Evolutionary conservation across 2,888 invertebrate species (phyloP), one percentile per base, ranked within the genome.

Genomic region (Ormyrus nitidulus): DNA sequence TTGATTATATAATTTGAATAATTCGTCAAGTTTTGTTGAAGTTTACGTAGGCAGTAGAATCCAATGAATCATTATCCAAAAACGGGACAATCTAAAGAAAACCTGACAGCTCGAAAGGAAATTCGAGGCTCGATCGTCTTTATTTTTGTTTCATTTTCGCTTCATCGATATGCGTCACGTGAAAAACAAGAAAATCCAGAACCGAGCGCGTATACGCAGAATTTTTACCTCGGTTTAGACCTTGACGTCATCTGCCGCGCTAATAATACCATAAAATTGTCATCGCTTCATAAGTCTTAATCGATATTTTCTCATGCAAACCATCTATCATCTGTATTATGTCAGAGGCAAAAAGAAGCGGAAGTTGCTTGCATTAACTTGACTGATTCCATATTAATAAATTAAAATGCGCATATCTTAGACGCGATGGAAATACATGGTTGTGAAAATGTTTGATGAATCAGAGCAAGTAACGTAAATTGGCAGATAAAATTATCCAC

Each of bases 111-210:
- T 48, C 34, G n/a, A 64, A 77, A 56, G 64, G 48, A 77, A 70
- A 77, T 58, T 9, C 8, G 48, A n/a, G 48, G 6, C 44, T 68
- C 54, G 34, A 34, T 34, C 34, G 34, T 34, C 34, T 2, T 2
- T 34, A 34, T 34, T 34, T 34, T 13, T 9, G 6, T 49, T 56
- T 58, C 48, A 7, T 70, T 77, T 77, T 62, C 11, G 51, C 58
- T 70, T 64, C 56, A 70, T 64, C 53, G 44, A 51, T 49, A 64
- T 71, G 71, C 58, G 71, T 71, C 64, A 71, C 13, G 53, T 11
- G 13, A 54, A 70, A 76, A 77, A 70, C 34, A 62, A 77, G 62
- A 70, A 77, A 76, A 71, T 64, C 58, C 58, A 19, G 56, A 70
- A 49, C 56, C 54, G 44, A 61, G 34, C n/a, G 9, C 9, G 9